Conservation (phyloP, 2,113 vertebrate species). For the Cepphus grylle region DNA sequence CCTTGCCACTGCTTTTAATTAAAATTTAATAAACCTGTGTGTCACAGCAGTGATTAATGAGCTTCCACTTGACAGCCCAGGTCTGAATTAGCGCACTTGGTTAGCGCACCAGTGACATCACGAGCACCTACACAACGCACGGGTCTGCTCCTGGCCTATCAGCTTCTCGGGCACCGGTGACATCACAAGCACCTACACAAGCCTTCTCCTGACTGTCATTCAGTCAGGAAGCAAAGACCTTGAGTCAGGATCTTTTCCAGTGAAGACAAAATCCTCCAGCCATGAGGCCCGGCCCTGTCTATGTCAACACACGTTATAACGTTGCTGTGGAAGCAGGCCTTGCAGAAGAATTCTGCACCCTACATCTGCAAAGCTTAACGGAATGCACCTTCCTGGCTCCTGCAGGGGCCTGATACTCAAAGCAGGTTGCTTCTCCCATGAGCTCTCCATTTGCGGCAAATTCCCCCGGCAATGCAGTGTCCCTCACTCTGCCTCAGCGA, state of each 20-base stretch:
- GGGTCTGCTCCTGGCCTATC: neutral
- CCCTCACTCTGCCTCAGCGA: neutral
- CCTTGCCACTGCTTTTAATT: neutral
- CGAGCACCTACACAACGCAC: neutral
- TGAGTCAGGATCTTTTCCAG: neutral
- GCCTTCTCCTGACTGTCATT: neutral
- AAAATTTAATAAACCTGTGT: neutral
- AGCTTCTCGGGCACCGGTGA: neutral
- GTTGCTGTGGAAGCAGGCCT: neutral
- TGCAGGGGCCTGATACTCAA: neutral
- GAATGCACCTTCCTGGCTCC: neutral
- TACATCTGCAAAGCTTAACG: neutral
- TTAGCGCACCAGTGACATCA: neutral
- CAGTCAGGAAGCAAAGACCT: neutral
- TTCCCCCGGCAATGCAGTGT: neutral
- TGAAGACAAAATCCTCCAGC: neutral
- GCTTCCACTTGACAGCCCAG: neutral
- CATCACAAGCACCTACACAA: neutral
- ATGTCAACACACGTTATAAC: neutral
- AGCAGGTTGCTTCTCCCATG: neutral
- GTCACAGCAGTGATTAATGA: neutral
- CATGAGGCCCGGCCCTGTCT: rapidly evolving
- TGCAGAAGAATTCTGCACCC: neutral
- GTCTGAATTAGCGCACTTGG: neutral
- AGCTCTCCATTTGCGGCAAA: neutral